Percentiles rank a stretch among this genome's conserved stretches.
phyloP scores from a whole-genome alignment of 1,140 invertebrate genomes.

The Zaprionus nigranus region DNA sequence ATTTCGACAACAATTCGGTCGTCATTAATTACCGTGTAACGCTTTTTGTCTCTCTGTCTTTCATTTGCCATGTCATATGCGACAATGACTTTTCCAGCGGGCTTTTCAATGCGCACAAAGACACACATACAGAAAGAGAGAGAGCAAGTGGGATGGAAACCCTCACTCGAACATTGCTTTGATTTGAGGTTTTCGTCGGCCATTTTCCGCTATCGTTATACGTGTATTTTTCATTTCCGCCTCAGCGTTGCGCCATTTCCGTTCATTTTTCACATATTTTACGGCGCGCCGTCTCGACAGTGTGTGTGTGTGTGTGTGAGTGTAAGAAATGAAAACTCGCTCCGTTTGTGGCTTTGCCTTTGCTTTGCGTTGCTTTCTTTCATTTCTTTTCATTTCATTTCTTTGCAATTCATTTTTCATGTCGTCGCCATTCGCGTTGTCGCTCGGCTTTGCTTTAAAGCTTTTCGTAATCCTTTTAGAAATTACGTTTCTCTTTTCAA shows the following conservation, averaged over 20 bases:
- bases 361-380: slow-evolving; percentile 43
- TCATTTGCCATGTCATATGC: slow-evolving; percentile 30
- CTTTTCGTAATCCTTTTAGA: slow-evolving; percentile 80
- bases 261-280: slow-evolving; percentile 83
- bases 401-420: slow-evolving; percentile 80
- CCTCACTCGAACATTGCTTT: slow-evolving; percentile 15
- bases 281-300: slow-evolving; percentile 52
- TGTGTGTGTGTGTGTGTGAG: slow-evolving; percentile 22
- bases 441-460: slow-evolving; percentile 72
- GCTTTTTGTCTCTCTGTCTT: slow-evolving; percentile 10
- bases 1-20: slow-evolving; percentile 13
- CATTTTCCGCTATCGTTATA: slow-evolving; percentile 54
- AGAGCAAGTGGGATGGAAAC: background rate
- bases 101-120: slow-evolving; percentile 3
- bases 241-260: slow-evolving; percentile 79
- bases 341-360: slow-evolving; percentile 33
- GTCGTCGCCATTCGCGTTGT: slow-evolving; percentile 50
- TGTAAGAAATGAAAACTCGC: slow-evolving; percentile 65
- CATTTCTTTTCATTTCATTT: slow-evolving; percentile 37
- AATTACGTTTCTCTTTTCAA: slow-evolving; percentile 72
- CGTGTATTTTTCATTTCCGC: slow-evolving; percentile 82
- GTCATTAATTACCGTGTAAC: slow-evolving; percentile 40
- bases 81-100: slow-evolving; percentile 39
- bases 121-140: slow-evolving; percentile 3
- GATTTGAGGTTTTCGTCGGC: slow-evolving; percentile 54